A percentile compares a stretch with the other conserved stretches of the same genome.
phyloP scores from a whole-genome alignment of 2,797 vertebrate genomes.

The Remorina albescens region DNA sequence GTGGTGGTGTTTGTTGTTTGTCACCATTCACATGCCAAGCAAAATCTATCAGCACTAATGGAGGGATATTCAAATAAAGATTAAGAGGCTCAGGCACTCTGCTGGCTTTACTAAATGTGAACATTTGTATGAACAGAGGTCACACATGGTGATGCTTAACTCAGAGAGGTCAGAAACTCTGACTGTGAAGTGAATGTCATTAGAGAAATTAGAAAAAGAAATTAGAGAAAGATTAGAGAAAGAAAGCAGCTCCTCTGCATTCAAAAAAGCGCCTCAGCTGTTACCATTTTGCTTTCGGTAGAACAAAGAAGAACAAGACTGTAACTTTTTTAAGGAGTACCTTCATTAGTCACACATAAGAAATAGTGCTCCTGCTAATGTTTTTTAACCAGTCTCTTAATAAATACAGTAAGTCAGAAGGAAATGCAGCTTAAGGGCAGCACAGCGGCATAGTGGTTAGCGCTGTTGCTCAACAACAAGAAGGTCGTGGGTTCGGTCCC shows the following conservation, averaged over 20 bases:
- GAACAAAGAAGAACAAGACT: not conserved
- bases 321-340: not conserved
- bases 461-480: no score
- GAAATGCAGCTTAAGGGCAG: not conserved
- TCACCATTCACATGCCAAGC: not conserved
- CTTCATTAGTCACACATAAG: not conserved
- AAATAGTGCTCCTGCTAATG: not conserved
- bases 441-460: no score
- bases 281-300: not conserved
- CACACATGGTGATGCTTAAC: not conserved
- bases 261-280: not conserved
- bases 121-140: not conserved
- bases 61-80: not conserved
- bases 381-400: slow-evolving; percentile 2
- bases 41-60: not conserved
- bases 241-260: not conserved
- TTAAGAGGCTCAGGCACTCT: not conserved
- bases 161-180: not conserved
- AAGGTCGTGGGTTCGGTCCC: no score
- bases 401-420: slow-evolving; percentile 4
- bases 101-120: not conserved
- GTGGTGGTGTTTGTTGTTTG: not conserved
- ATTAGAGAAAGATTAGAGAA: no score
- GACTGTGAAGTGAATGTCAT: not conserved
- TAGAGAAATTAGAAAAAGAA: not conserved